Evolutionary conservation across 2,888 invertebrate species (phyloP), one percentile per base, ranked within the genome.

Genomic region (Maniola hyperantus): DNA sequence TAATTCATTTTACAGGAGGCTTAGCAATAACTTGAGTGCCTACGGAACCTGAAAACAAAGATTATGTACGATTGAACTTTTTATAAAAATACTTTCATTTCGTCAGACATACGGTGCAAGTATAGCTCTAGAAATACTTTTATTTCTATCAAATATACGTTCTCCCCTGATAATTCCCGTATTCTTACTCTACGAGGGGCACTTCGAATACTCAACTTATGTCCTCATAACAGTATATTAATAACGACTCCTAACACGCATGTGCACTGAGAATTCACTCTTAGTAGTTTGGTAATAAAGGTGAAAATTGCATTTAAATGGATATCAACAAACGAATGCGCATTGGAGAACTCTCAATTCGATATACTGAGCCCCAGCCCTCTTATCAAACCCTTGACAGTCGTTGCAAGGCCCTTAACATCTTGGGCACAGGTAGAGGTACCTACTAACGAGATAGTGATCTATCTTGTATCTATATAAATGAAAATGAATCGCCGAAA

Each of bases 321-420:
- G 36, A 36, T 18, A 55, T 36, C 55, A 55, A 57, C 57, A 57
- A 57, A 20, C 57, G 62, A 50, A 61, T 46, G 67, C 60, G 62
- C 65, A 69, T 59, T 65, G 65, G 48, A 66, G 66, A 39, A 54
- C 60, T n/a, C 69, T 67, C 48, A 53, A 58, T 53, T 69, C 69
- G 65, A 69, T 62, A 63, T 58, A 67, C 58, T 60, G 39, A 64
- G 26, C 46, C 67, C 67, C 59, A 26, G 10, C 33, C 68, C 65
- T 55, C 57, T 57, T 20, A 6, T 13, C 13, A 6, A 57, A 5
- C 20, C 20, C 57, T 57, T 39, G 42, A 42, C 18, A 57, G 42
- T 57, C 57, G 15, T 48, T 8, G 18, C 18, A 15, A 8, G 15
- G 15, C 15, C 6, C 57, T 57, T 42, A 42, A 15, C 57, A 20